These are phyloP conservation scores for Sipha flava DNA, from an alignment of 1,140 invertebrate species.

Conservation along the genomic window DNA sequence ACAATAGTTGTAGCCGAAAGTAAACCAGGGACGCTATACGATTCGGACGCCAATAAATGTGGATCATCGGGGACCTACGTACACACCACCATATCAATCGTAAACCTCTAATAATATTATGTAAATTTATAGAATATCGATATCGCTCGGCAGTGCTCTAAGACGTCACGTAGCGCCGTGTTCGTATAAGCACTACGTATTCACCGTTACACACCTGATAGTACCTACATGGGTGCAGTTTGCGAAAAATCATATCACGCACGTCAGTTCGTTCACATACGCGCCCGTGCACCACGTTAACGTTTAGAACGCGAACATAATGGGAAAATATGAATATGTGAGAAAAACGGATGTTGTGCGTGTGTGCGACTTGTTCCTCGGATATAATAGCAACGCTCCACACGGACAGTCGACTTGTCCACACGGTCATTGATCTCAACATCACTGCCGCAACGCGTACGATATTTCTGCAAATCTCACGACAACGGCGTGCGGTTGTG, in stretches of 20 bases:
- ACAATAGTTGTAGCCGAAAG: no score
- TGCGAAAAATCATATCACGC: conserved; percentile 14
- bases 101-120: no score
- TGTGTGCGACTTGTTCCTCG: neutral
- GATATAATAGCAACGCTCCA: neutral
- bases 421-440: conserved; percentile 7
- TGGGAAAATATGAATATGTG: conserved; percentile 24
- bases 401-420: neutral
- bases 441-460: no score
- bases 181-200: neutral
- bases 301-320: conserved; percentile 26
- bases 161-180: no score
- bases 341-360: conserved; percentile 16
- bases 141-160: no score
- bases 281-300: neutral
- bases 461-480: conserved; percentile 3
- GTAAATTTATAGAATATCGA: no score
- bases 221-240: no score
- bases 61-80: no score
- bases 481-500: neutral
- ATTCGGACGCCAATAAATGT: no score
- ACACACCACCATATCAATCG: no score
- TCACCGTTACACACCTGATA: neutral
- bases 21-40: no score
- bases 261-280: conserved; percentile 25